Base-by-base conservation (phyloP, 2,888 invertebrate species). In the Blera fallax region DNA sequence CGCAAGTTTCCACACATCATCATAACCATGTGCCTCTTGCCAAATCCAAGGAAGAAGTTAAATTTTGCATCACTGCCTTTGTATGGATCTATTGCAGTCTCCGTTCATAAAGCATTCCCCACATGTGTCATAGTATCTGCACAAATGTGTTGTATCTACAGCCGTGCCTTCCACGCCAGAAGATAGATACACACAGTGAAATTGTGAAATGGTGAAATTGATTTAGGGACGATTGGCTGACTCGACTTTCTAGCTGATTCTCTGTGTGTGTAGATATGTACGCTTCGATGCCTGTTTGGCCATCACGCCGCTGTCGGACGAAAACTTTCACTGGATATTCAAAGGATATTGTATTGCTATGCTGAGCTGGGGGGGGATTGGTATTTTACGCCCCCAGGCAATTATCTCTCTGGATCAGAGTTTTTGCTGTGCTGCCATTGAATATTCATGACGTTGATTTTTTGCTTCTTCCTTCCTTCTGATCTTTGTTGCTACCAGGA, bases 201-300 rank as follows among this genome's bases (percentile, higher is more conserved):
- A 79, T 73, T 45, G 62, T 73, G 73, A 80, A 73, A 78, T 67
- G 52, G 54, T 78, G 67, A 78, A 84, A 84, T 84, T 84, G 84
- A 84, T 80, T 84, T 80, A 84, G 70, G 80, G 64, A 84, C 80
- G 80, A 84, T 84, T 79, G 84, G 79, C 84, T 80, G 84, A 80
- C 69, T 84, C 58, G 64, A 58, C 80, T 74, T 84, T 56, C 62
- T 73, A 50, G 62, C 72, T 18, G n/a, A 27, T 45, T 43, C 78
- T n/a, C 69, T 50, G 32, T 29, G 27, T 16, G 11, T 50, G 34
- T 50, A 52, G 37, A 50, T 65, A 50, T 65, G 67, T 18, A 50
- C 32, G 58, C 54, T 76, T 48, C 27, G 56, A 64, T 81, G 62
- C 56, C 32, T 64, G 18, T 52, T 34, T 48, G 45, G 74, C 60